phyloP scores from a whole-genome alignment of 2,113 vertebrate genomes.

The Diphyllodes magnificus region DNA sequence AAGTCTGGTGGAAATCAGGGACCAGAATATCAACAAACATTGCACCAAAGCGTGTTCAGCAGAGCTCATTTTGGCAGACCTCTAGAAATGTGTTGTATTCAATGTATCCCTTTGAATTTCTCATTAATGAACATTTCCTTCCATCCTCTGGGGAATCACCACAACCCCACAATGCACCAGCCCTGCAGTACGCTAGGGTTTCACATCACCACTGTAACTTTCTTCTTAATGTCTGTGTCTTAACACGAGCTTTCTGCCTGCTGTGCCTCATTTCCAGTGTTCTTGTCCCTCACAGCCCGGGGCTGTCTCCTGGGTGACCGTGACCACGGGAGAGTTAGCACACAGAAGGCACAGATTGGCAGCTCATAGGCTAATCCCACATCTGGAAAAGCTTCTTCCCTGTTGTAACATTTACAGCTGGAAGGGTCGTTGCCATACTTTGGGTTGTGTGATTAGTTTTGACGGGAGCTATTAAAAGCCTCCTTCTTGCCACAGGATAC shows the following conservation, averaged over 20 bases:
- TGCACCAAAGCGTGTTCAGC: not conserved
- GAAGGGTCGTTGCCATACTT: not conserved
- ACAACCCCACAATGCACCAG: rapidly evolving
- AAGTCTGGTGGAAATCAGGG: not conserved
- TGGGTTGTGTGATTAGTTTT: not conserved
- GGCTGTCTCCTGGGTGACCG: not conserved
- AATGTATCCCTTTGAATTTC: not conserved
- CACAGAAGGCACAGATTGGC: not conserved
- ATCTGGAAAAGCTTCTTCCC: not conserved
- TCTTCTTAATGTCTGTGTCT: not conserved
- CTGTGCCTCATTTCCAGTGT: not conserved
- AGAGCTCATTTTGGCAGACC: not conserved
- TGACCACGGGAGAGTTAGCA: not conserved
- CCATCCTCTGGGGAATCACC: not conserved
- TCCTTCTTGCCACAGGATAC: not conserved
- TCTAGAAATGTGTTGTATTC: not conserved
- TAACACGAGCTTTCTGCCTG: not conserved
- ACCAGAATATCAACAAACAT: not conserved
- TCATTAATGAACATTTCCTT: not conserved
- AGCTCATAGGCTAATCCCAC: not conserved
- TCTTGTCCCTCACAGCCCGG: rapidly evolving
- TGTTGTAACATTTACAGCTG: not conserved
- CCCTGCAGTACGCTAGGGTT: not conserved
- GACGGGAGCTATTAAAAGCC: not conserved
- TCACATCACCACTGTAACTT: not conserved